These are phyloP conservation scores for Siniperca chuatsi DNA, from an alignment of 2,113 vertebrate species.

Conservation along the genomic window DNA sequence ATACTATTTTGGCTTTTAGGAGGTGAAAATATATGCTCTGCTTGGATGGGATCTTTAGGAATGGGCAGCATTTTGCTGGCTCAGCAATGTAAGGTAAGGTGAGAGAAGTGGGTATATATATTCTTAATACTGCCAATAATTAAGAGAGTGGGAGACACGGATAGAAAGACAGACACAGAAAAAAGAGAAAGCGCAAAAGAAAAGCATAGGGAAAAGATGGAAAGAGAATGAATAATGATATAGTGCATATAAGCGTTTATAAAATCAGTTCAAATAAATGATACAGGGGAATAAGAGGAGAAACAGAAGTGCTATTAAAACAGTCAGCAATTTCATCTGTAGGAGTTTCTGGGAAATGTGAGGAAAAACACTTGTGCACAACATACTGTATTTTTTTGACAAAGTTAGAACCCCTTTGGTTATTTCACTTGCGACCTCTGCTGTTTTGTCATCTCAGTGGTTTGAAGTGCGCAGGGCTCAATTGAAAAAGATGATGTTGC, in stretches of 20 bases:
- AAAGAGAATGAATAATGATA: conserved; percentile 1
- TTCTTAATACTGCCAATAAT: conserved; percentile 38
- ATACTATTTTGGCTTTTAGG: conserved; percentile 58
- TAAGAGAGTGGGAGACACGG: conserved; percentile 15
- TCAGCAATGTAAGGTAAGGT: conserved; percentile 36
- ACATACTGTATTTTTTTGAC: neutral
- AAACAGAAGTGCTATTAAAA: conserved; percentile 17
- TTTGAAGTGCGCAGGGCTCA: too few species aligned
- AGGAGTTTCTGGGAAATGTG: conserved; percentile 2
- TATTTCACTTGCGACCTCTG: too few species aligned
- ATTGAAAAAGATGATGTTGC: too few species aligned
- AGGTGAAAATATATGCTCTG: conserved; percentile 56
- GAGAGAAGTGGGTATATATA: conserved; percentile 11
- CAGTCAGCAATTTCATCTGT: neutral
- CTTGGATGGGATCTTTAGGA: conserved; percentile 46
- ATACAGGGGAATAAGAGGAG: neutral
- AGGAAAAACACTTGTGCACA: neutral
- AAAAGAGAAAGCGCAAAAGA: neutral
- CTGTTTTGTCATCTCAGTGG: too few species aligned
- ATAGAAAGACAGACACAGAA: conserved; percentile 15
- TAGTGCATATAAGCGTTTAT: neutral
- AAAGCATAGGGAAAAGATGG: neutral
- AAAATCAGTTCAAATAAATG: conserved; percentile 26
- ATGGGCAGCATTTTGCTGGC: conserved; percentile 26
- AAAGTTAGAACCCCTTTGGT: too few species aligned